These are phyloP conservation scores for Spodoptera frugiperda DNA, from an alignment of 1,140 invertebrate genomes.

Conservation along the genomic window DNA sequence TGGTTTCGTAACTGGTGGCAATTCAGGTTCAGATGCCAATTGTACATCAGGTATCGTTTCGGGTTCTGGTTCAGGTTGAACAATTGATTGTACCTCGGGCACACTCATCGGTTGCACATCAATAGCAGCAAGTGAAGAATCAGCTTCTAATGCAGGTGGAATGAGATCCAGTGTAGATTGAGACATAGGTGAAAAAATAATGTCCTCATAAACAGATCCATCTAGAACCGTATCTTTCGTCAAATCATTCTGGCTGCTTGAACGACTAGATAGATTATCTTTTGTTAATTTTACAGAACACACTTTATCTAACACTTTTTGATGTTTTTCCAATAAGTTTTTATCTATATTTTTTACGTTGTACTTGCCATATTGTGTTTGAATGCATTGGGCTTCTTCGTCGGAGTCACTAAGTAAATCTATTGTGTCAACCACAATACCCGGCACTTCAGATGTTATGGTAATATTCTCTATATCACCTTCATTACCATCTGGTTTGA, in stretches of 20 bases:
- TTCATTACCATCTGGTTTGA: no score
- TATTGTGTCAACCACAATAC: constrained; percentile 64
- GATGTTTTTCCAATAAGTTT: constrained; percentile 61
- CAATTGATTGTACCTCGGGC: neutral
- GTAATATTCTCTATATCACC: constrained; percentile 52
- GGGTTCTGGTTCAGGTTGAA: neutral
- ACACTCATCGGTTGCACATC: neutral
- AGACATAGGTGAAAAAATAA: no score
- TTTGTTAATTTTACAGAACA: constrained; percentile 61
- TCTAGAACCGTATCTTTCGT: neutral
- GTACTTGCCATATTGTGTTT: constrained; percentile 71
- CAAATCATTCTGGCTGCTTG: no score
- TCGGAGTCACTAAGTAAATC: constrained; percentile 79
- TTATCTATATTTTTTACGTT: constrained; percentile 54
- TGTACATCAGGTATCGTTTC: neutral
- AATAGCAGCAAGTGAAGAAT: neutral
- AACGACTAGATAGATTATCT: constrained; percentile 19
- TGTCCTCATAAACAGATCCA: neutral
- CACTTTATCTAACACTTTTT: constrained; percentile 66
- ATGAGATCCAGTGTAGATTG: no score
- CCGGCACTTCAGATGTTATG: constrained; percentile 9
- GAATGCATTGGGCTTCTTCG: constrained; percentile 58
- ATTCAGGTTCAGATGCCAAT: neutral
- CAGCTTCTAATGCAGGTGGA: neutral
- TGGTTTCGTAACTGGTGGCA: neutral